These are phyloP conservation scores for Drosophila micromelanica DNA, from an alignment of 1,140 invertebrate species.

Conservation along the genomic window DNA sequence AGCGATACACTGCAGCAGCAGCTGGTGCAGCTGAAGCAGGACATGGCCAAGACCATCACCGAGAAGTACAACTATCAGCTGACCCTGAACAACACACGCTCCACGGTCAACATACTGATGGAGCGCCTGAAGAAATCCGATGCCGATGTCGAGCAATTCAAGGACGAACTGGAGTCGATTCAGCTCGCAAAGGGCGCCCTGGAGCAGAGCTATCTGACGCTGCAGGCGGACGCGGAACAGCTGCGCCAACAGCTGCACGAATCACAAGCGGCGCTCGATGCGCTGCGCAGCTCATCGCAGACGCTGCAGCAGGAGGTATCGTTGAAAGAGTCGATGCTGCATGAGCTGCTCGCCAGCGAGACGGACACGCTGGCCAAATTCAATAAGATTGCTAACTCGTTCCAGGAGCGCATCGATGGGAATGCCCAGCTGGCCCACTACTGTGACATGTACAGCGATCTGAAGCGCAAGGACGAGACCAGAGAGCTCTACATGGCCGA, in stretches of 20 bases:
- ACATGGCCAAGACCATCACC: constrained; percentile 80
- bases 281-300: constrained; percentile 69
- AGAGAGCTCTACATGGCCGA: constrained; percentile 82
- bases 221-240: constrained; percentile 80
- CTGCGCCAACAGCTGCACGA: constrained; percentile 80
- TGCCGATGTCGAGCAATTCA: constrained; percentile 85
- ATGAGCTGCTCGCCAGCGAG: constrained; percentile 80
- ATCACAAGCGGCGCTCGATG: constrained; percentile 60
- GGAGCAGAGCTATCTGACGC: constrained; percentile 83
- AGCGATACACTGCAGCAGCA: constrained; percentile 78
- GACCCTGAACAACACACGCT: constrained; percentile 84
- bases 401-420: constrained; percentile 83
- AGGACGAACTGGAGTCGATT: constrained; percentile 84
- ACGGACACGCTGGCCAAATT: constrained; percentile 84
- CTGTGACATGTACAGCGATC: constrained; percentile 72
- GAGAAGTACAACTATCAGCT: constrained; percentile 85
- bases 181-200: constrained; percentile 84
- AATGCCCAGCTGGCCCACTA: constrained; percentile 79
- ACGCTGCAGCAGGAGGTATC: constrained; percentile 80
- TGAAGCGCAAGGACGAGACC: constrained; percentile 79
- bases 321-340: constrained; percentile 81
- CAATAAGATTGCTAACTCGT: constrained; percentile 84
- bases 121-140: constrained; percentile 85
- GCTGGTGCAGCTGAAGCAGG: constrained; percentile 78
- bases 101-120: constrained; percentile 85